These are phyloP conservation scores for Plutella xylostella DNA, from an alignment of 2,888 invertebrate genomes.

Conservation along the genomic window DNA sequence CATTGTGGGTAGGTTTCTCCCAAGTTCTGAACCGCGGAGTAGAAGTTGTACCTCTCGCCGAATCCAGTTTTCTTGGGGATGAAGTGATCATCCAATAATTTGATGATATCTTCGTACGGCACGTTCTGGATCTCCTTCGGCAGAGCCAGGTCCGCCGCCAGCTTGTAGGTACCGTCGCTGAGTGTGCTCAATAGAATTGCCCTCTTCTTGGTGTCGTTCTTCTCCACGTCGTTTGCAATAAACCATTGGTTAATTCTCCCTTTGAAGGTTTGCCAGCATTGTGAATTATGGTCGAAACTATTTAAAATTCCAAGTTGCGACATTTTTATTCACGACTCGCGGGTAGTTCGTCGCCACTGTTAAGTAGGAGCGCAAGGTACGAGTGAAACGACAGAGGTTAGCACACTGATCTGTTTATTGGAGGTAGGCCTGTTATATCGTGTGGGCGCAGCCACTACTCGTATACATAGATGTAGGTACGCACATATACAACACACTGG, in stretches of 20 bases:
- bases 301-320: too few relatives aligned
- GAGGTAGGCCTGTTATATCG: too few relatives aligned
- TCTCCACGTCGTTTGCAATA: not conserved
- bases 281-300: not conserved
- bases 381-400: too few relatives aligned
- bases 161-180: slow-evolving; percentile 9
- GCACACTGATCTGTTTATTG: too few relatives aligned
- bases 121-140: slow-evolving; percentile 8
- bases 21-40: slow-evolving; percentile 8
- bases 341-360: too few relatives aligned
- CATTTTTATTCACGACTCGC: too few relatives aligned
- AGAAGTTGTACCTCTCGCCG: slow-evolving; percentile 17
- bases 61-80: slow-evolving; percentile 22
- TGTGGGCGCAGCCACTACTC: too few relatives aligned
- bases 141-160: slow-evolving; percentile 7
- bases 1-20: slow-evolving; percentile 11
- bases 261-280: not conserved
- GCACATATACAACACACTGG: too few relatives aligned
- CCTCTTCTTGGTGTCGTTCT: not conserved
- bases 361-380: too few relatives aligned
- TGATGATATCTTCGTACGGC: slow-evolving; percentile 3
- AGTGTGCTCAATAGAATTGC: not conserved
- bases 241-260: not conserved
- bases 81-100: slow-evolving; percentile 21
- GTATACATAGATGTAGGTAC: too few relatives aligned